Evolutionary conservation across 2,113 vertebrate species (phyloP), one percentile per base, ranked within the genome.

Genomic region (Pardalotus punctatus): DNA sequence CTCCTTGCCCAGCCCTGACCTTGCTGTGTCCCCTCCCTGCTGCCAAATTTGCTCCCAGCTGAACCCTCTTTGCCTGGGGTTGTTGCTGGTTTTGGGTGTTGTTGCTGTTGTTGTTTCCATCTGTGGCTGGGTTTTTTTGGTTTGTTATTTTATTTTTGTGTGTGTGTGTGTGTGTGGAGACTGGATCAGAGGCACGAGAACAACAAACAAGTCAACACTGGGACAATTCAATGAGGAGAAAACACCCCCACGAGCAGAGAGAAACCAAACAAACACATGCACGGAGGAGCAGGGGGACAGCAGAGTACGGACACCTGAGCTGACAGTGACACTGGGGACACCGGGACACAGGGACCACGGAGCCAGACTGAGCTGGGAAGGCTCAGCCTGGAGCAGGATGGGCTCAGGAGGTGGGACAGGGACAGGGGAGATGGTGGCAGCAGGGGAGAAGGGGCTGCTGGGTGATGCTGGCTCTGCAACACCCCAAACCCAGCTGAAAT

Each of bases 101-200:
- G 66, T 38, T 19, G 43, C 24, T 54, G 54, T 25, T 45, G 42
- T 35, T n/a, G 12, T 4, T 86, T 74, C 4, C 2, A 7, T 42
- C 53, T 23, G 29, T 19, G 12, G 12, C 33, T 42, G 24, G 80
- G 33, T 7, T n/a, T n/a, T 29, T 38, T 38, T 27, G 7, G 11
- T 20, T 54, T 54, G 38, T 29, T 25, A 8, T 19, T 23, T 8
- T 12, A 25, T 33, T 19, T n/a, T n/a, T 11, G 15, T 45, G 20
- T 9, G 21, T 10, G 18, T 20, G 5, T 25, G 14, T 69, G 24
- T 24, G 43, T 4, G 47, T 69, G 78, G 42, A 61, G 82, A 29
- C 24, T 65, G 77, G 89, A 84, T 86, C 84, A 78, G 95, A 92
- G 94, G 65, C 66, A 47, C 50, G 88, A 60, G 81, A 58, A 85